Base-by-base conservation (phyloP, 2,797 vertebrate genomes). In the Falco biarmicus region DNA sequence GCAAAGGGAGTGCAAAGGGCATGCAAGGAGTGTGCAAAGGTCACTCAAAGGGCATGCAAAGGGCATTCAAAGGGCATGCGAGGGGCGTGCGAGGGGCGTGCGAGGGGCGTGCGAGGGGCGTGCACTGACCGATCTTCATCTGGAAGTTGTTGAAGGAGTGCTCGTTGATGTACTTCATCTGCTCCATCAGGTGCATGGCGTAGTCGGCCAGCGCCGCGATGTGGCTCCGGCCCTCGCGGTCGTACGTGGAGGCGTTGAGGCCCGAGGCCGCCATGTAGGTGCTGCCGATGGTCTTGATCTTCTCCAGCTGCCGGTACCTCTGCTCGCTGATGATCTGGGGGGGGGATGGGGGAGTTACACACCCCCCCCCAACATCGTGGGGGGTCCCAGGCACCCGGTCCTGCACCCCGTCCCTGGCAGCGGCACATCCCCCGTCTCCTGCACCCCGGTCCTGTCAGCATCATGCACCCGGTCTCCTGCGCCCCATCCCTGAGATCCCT, bases 141-240 rank as follows among this genome's bases (percentile, higher is more conserved):
- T 99, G 99, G 98, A 99, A 99, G 96, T 99, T 99, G 98, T 99
- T 99, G 98, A 99, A 99, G 96, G 99, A 99, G 97, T 99, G 99
- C 97, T 99, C 99, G 0, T 99, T 99, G 97, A 99, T 99, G 97
- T 99, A 99, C 92, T 99, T 99, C 99, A 99, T 99, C 98, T 99
- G 99, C 95, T 99, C 99, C 97, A 99, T 99, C 73, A 99, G 99
- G 78, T 99, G 98, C 99, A 99, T 99, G 97, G 99, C 98, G 9
- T 99, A 99, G 98, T 99, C 99, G 0, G 99, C 99, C 34, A 99
- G 98, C 4, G 99, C 99, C 0, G 98, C 98, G 45, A 99, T 98
- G 89, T 99, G 99, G 43, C 98, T 98, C 34, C 99, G 99, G 53
- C 99, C 99, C 95, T 98, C 98, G 34, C 98, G 98, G 96, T 99